Conservation (phyloP, 2,888 invertebrate species). For the Bombylius major region DNA sequence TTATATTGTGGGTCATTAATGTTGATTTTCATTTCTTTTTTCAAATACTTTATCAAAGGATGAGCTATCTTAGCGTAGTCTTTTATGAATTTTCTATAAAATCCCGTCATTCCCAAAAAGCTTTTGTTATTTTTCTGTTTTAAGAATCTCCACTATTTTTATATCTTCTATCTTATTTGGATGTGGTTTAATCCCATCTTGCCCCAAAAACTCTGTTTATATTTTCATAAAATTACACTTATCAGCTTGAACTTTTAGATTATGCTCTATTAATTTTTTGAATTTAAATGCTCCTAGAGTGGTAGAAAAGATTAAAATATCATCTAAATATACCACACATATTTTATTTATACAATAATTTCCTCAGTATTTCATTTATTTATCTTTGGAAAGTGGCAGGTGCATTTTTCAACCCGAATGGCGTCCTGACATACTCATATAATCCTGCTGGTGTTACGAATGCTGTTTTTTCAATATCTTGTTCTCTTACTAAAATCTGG, state of each 20-base stretch:
- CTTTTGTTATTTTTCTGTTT: background rate
- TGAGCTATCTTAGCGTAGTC: background rate
- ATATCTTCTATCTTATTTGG: background rate
- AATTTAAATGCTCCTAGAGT: slow-evolving; percentile 9
- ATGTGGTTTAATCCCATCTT: background rate
- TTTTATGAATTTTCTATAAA: no score
- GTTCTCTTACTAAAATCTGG: slow-evolving; percentile 2
- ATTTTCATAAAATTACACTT: background rate
- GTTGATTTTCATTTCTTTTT: background rate
- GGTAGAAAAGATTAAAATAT: slow-evolving; percentile 9
- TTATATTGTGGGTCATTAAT: slow-evolving; percentile 5
- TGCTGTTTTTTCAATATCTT: slow-evolving; percentile 12
- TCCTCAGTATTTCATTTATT: slow-evolving; percentile 9
- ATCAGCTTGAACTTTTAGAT: background rate
- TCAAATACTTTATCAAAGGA: no score
- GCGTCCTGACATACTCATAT: slow-evolving; percentile 11
- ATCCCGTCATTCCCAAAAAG: background rate
- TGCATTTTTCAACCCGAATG: slow-evolving; percentile 8
- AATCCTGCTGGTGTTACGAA: slow-evolving; percentile 10
- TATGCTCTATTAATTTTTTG: background rate
- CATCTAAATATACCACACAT: no score
- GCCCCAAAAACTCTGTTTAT: background rate
- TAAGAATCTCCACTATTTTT: background rate
- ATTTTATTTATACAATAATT: slow-evolving; percentile 7
- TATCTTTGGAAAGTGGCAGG: slow-evolving; percentile 8